phyloP scores from a whole-genome alignment of 1,140 invertebrate species.

The Drosophila obscura region DNA sequence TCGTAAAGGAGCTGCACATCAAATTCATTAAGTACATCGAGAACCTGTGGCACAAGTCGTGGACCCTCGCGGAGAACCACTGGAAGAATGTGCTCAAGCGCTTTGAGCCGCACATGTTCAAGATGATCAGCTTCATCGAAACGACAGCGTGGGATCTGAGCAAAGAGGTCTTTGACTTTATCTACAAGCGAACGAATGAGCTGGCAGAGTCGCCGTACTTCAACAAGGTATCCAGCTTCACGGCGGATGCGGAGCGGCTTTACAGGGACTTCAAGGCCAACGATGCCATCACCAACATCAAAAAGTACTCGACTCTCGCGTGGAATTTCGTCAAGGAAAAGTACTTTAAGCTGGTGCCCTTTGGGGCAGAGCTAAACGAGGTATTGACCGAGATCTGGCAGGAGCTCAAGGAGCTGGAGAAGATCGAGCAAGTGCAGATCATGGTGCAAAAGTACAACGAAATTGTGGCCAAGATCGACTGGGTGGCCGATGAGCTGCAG shows the following conservation, averaged over 20 bases:
- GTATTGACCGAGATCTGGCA: conserved; percentile 88
- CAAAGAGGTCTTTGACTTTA: conserved; percentile 90
- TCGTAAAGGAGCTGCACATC: conserved; percentile 91
- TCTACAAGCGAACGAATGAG: conserved; percentile 91
- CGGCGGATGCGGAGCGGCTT: conserved; percentile 90
- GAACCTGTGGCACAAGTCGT: conserved; percentile 88
- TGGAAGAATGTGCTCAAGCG: conserved; percentile 89
- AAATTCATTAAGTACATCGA: conserved; percentile 90
- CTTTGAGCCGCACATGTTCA: conserved; percentile 91
- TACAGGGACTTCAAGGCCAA: conserved; percentile 90
- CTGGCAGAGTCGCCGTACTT: conserved; percentile 92
- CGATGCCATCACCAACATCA: conserved; percentile 89
- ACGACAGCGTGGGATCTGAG: conserved; percentile 89
- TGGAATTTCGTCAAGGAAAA: conserved; percentile 89
- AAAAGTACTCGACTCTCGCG: conserved; percentile 88
- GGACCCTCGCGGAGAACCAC: conserved; percentile 86
- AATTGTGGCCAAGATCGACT: conserved; percentile 85
- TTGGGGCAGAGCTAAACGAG: conserved; percentile 90
- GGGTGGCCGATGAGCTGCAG: conserved; percentile 90
- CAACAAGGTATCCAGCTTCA: conserved; percentile 90
- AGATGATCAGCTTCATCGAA: conserved; percentile 90
- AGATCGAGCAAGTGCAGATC: conserved; percentile 88
- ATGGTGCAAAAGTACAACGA: conserved; percentile 84
- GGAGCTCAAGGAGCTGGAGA: conserved; percentile 88
- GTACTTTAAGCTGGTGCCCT: conserved; percentile 90